Base-by-base conservation (phyloP, 2,888 invertebrate genomes). In the Sarcophaga rosellei region DNA sequence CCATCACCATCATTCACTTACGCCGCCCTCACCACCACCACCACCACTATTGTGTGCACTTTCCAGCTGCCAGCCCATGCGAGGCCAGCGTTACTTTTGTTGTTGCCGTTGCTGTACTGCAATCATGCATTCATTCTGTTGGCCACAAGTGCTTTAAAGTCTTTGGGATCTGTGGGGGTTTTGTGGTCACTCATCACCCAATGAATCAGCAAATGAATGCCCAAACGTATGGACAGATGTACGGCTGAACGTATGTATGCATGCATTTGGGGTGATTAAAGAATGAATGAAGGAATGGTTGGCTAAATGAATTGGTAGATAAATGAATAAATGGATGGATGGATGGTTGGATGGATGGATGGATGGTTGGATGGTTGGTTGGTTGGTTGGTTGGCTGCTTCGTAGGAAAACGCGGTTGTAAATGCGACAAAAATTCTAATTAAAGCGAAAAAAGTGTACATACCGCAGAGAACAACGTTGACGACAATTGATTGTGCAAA, bases 381-480 rank as follows among this genome's bases (percentile, higher is more conserved):
- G 11, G 72, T 35, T 81, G n/a, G n/a, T 45, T 44, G 35, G 12
- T 25, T 65, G 65, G 17, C 0, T 65, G 66, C 10, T 17, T 45
- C 12, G 68, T 44, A 73, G 77, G 23, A 74, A 81, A 84, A 81
- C 80, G 86, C 88, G 90, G 90, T 90, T 91, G 92, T 90, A 91
- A 90, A 91, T 92, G 92, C 92, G 92, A 91, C 92, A 92, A 92
- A 92, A 92, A 92, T 92, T 92, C 92, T 92, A 92, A 91, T 90
- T 91, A 90, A 89, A 89, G 88, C 89, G 89, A 81, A 82, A 88
- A 85, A 84, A 77, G 80, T 74, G 72, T 63, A 70, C 70, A 73
- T 65, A 76, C 81, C 82, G 75, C 79, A 77, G 78, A 77, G 62
- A 59, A 70, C 4, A 65, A 44, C 44, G 4, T 20, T 53, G 20